Percentiles rank a stretch among this genome's conserved stretches.
Conservation (phyloP, 2,797 vertebrate species). For the Acipenser ruthenus region DNA sequence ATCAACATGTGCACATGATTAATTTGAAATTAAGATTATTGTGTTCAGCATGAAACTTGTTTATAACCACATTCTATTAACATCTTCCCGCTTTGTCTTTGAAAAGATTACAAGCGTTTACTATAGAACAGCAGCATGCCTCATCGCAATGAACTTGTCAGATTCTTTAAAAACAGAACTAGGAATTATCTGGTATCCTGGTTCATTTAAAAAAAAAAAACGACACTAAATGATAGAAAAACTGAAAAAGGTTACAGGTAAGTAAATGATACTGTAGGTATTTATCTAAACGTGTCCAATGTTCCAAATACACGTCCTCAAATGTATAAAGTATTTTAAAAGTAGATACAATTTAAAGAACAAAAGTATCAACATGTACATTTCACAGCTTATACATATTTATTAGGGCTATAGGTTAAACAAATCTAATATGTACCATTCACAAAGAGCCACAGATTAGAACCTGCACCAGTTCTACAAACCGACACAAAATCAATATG, state of each 20-base stretch:
- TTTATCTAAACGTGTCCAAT: too few species aligned
- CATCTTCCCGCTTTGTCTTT: background rate
- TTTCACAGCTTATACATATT: conserved; percentile 51
- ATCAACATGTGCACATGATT: conserved; percentile 66
- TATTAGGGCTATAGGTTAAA: conserved; percentile 18
- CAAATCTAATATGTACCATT: background rate
- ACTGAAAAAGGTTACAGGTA: too few species aligned
- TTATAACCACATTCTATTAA: conserved; percentile 55
- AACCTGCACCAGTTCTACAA: background rate
- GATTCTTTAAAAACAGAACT: too few species aligned
- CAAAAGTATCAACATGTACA: conserved; percentile 38
- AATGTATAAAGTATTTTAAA: too few species aligned
- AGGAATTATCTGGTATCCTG: too few species aligned
- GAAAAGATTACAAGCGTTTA: background rate
- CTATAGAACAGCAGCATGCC: background rate
- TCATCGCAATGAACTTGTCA: background rate
- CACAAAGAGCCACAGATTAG: background rate
- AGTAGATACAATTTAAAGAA: conserved; percentile 15
- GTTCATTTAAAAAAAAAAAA: too few species aligned
- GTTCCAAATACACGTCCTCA: too few species aligned
- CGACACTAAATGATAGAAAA: too few species aligned
- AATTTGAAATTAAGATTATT: conserved; percentile 61
- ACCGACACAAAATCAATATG: background rate
- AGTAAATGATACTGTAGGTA: too few species aligned
- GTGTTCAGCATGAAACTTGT: conserved; percentile 40